Percentiles rank a stretch among this genome's conserved stretches.
Conservation (phyloP, 2,113 vertebrate genomes). For the Megaceryle maxima region DNA sequence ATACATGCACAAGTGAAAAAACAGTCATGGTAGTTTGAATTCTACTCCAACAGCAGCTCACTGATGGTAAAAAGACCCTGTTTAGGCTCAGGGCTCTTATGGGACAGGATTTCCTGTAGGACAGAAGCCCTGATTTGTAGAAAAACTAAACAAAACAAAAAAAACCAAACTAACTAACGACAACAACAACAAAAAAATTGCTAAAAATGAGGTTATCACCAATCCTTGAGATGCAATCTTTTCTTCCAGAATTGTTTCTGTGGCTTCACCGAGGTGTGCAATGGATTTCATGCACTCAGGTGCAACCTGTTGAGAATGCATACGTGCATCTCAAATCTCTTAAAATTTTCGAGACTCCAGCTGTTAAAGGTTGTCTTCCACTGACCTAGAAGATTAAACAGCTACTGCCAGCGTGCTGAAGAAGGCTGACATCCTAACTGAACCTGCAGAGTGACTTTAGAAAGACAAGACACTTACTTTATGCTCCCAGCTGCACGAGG, state of each 20-base stretch:
- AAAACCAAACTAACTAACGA: neutral
- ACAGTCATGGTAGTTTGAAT: neutral
- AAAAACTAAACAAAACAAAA: neutral
- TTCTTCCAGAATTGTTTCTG: neutral
- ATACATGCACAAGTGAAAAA: neutral
- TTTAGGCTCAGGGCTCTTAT: neutral
- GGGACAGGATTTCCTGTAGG: neutral
- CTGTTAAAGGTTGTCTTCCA: slow-evolving; percentile 1
- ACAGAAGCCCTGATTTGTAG: neutral
- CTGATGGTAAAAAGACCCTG: neutral
- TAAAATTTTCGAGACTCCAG: slow-evolving; percentile 8
- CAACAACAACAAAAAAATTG: neutral
- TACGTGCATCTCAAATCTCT: neutral
- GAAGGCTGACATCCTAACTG: neutral
- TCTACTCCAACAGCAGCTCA: neutral
- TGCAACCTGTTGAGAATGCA: neutral
- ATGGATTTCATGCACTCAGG: neutral
- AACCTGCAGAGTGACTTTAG: neutral
- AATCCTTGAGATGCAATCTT: neutral
- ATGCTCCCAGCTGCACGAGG: neutral
- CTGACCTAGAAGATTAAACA: slow-evolving; percentile 38
- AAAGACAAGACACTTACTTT: neutral
- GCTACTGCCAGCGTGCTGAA: neutral
- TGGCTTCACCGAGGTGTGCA: neutral
- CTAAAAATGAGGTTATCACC: neutral